Base-by-base conservation (phyloP, 2,888 invertebrate genomes). In the Leuctra nigra region DNA sequence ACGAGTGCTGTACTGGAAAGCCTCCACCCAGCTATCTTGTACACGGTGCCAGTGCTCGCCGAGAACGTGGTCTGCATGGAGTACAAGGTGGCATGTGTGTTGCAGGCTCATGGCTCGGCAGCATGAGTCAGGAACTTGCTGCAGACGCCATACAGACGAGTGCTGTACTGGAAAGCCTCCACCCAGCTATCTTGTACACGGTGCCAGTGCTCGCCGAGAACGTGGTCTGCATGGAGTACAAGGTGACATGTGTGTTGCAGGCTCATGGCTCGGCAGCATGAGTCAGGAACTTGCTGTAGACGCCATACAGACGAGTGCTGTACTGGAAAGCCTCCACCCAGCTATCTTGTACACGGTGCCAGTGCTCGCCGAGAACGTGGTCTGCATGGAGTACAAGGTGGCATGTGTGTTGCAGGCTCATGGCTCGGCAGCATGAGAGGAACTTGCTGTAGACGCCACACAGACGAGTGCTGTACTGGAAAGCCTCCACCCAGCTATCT, bases 51-150 rank as follows among this genome's bases (percentile, higher is more conserved):
- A 6, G 77, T 82, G 2, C 74, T 79, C 64, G 73, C 81, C 39
- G 78, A 79, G 55, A 81, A 83, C 65, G 69, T 79, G 25, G 67
- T 82, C n/a, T n/a, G n/a, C n/a, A n/a, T n/a, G n/a, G n/a, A n/a
- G n/a, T n/a, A n/a, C n/a, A n/a, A n/a, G n/a, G n/a, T n/a, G n/a
- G n/a, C n/a, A n/a, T n/a, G n/a, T n/a, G n/a, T n/a, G n/a, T n/a
- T n/a, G n/a, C n/a, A n/a, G n/a, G n/a, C n/a, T n/a, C n/a, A n/a
- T n/a, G n/a, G n/a, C n/a, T n/a, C n/a, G n/a, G n/a, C n/a, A n/a
- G n/a, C n/a, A n/a, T n/a, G n/a, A n/a, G n/a, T n/a, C n/a, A n/a
- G n/a, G n/a, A n/a, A n/a, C n/a, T n/a, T n/a, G n/a, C n/a, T n/a
- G 58, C 56, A 1, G 56, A 53, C 4, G 60, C 58, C 38, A 54